Conservation (phyloP, 2,797 vertebrate species). For the Gallirallus australis region DNA sequence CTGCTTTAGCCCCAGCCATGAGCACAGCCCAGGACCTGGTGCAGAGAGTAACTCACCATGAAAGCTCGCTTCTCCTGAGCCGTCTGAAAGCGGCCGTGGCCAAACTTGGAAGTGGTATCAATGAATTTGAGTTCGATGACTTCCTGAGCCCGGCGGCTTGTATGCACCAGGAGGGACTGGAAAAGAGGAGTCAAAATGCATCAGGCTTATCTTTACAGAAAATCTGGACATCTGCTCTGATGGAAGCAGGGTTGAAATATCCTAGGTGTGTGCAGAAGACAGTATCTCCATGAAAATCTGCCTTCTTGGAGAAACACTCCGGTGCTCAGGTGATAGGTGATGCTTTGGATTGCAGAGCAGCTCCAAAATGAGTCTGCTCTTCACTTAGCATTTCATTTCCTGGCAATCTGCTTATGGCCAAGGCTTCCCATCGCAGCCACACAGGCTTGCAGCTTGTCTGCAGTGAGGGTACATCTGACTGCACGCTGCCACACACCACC, state of each 20-base stretch:
- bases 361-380: neutral
- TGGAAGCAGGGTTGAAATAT: neutral
- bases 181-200: neutral
- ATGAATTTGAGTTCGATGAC: conserved; percentile 93
- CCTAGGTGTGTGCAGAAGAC: neutral
- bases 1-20: neutral
- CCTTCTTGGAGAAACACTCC: neutral
- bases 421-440: neutral
- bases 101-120: conserved; percentile 95
- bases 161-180: conserved; percentile 89
- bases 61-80: conserved; percentile 91
- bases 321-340: neutral
- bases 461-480: neutral
- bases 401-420: neutral
- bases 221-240: neutral
- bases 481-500: neutral
- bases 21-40: rapidly evolving
- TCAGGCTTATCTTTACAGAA: neutral
- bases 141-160: conserved; percentile 84
- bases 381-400: neutral
- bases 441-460: neutral
- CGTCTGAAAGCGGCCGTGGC: conserved; percentile 92
- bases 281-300: neutral
- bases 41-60: conserved; percentile 83
- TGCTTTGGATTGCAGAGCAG: neutral